A percentile compares a stretch with the other conserved stretches of the same genome.
phyloP scores from a whole-genome alignment of 2,797 vertebrate species.

The Myiotriccus ornatus region DNA sequence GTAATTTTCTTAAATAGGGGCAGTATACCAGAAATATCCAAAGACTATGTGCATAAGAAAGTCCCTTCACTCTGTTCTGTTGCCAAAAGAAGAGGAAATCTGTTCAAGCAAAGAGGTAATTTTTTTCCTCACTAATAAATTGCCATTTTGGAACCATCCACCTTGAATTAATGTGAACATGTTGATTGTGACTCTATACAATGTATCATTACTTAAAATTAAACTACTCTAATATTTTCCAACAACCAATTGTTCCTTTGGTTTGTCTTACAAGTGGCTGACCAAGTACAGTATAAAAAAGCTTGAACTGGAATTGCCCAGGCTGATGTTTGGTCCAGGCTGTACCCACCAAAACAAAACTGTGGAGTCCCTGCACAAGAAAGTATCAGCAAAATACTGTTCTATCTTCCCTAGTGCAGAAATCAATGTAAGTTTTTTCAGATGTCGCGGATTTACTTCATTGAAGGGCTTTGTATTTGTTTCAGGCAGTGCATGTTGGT shows the following conservation, averaged over 20 bases:
- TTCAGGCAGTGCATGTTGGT: background rate
- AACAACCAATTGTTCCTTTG: background rate
- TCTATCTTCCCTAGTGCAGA: conserved; percentile 76
- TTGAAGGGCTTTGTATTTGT: background rate
- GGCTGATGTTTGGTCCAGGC: conserved; percentile 71
- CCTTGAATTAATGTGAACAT: background rate
- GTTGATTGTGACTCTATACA: background rate
- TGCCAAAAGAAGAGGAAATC: conserved; percentile 77
- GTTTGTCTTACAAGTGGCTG: conserved; percentile 78
- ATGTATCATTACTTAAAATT: background rate
- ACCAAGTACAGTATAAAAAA: conserved; percentile 76
- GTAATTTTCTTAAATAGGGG: conserved; percentile 63
- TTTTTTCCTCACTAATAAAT: background rate
- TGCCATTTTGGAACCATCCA: background rate
- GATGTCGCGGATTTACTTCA: background rate
- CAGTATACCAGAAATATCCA: conserved; percentile 72
- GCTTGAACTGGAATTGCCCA: conserved; percentile 80
- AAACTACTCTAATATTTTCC: background rate
- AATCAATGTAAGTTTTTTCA: conserved; percentile 73
- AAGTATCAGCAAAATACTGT: conserved; percentile 75
- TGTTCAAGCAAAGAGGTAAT: conserved; percentile 81
- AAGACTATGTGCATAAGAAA: conserved; percentile 25
- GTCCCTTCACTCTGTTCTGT: background rate
- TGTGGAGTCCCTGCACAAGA: conserved; percentile 55
- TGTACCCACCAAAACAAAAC: conserved; percentile 72